phyloP scores from a whole-genome alignment of 2,113 vertebrate genomes.

The Dromaius novaehollandiae region DNA sequence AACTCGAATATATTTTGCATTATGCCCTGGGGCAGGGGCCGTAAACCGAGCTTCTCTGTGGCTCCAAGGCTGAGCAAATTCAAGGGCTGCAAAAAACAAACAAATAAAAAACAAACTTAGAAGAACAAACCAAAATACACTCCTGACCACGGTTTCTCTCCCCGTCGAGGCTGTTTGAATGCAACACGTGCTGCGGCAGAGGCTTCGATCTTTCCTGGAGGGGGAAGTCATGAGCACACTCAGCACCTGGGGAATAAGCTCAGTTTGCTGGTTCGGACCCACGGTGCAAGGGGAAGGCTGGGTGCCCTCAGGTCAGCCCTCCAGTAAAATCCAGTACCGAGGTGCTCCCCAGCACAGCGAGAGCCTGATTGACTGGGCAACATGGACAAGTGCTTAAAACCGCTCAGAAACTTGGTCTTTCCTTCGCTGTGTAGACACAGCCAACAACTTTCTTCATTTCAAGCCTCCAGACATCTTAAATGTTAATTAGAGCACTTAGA shows the following conservation, averaged over 20 bases:
- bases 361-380: neutral
- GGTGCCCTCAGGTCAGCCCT: neutral
- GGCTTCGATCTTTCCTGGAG: neutral
- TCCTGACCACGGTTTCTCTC: neutral
- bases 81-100: neutral
- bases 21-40: neutral
- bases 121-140: neutral
- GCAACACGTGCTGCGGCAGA: accelerated
- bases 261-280: accelerated
- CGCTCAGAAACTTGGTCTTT: neutral
- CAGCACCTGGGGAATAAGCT: neutral
- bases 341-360: neutral
- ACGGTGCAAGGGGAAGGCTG: neutral
- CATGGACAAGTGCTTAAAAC: accelerated
- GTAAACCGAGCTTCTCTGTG: neutral
- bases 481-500: neutral
- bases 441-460: neutral
- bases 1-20: neutral
- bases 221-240: accelerated
- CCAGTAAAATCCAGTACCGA: neutral
- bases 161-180: neutral
- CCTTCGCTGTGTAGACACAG: neutral
- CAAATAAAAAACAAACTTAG: too few species aligned
- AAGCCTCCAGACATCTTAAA: neutral
- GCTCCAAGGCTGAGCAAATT: neutral